These are phyloP conservation scores for Netelia fuscicornis DNA, from an alignment of 2,888 invertebrate genomes.

Conservation along the genomic window DNA sequence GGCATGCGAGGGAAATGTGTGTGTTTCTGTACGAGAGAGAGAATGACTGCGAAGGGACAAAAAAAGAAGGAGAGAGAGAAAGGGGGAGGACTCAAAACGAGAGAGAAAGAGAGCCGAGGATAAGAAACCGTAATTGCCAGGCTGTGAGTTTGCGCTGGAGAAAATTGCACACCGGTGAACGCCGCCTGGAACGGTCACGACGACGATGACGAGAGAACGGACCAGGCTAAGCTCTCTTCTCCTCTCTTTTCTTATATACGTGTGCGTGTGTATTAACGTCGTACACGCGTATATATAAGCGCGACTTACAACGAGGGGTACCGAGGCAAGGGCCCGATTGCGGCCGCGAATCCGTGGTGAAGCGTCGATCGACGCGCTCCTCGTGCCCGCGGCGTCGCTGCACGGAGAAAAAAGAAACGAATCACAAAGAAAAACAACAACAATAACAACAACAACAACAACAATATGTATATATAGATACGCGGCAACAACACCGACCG, in stretches of 20 bases:
- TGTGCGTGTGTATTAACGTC: not conserved
- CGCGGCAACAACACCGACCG: not conserved
- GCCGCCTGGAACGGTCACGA: slow-evolving; percentile 36
- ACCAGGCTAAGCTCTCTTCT: not conserved
- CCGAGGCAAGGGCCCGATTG: slow-evolving; percentile 20
- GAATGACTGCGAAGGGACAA: slow-evolving; percentile 9
- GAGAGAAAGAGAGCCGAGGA: slow-evolving; percentile 31
- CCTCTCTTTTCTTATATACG: not conserved
- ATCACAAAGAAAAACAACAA: too few species aligned
- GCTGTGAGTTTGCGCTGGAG: slow-evolving; percentile 72
- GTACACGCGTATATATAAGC: not conserved
- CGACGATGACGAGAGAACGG: slow-evolving; percentile 48
- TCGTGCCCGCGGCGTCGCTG: slow-evolving; percentile 18
- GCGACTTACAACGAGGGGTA: not conserved
- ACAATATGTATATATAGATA: not conserved
- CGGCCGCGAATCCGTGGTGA: not conserved
- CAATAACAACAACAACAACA: too few species aligned
- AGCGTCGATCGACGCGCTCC: slow-evolving; percentile 17
- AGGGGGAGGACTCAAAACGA: not conserved
- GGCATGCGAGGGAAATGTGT: slow-evolving; percentile 1
- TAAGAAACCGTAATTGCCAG: slow-evolving; percentile 76
- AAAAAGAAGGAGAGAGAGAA: slow-evolving; percentile 1
- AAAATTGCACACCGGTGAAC: slow-evolving; percentile 64
- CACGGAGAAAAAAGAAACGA: slow-evolving; percentile 25
- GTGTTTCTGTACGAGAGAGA: not conserved